Evolutionary conservation across 2,113 vertebrate genomes (phyloP), one percentile per base, ranked within the genome.

Genomic region (Anthoscopus minutus): DNA sequence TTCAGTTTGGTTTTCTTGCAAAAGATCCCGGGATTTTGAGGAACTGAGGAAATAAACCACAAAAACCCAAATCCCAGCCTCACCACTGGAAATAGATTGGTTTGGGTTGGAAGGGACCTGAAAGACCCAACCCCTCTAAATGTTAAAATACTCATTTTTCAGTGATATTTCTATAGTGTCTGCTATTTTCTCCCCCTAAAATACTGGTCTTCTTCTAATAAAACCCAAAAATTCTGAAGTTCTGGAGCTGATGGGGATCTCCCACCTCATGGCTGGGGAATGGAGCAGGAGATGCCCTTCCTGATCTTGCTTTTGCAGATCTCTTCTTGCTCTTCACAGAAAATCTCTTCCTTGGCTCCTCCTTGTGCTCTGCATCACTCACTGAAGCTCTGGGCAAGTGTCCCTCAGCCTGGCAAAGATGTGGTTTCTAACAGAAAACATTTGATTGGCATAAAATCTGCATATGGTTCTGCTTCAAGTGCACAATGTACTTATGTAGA

Each of bases 401-500:
- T 95, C 73, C 73, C 72, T 86, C 69, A 56, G 77, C 7, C 73
- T 72, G 83, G 83, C 73, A 50, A 37, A 76, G 83, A n/a, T 81
- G 31, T 5, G 23, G 11, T 4, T 60, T 31, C 1, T 35, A 65
- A 76, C 12, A 33, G 38, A 54, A 78, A 70, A 38, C 73, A 67
- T 72, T 86, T 64, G 30, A 82, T 85, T 9, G 10, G 30, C 53
- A 7, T 54, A 14, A 92, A 64, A 35, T 11, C 20, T n/a, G 66
- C 91, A 66, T 31, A 62, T 89, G 91, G 45, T 85, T 76, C 54
- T 69, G n/a, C 66, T 84, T 92, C 71, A 80, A 85, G 94, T 79
- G 81, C 93, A 61, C 73, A 22, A 57, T 95, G 93, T 93, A 76
- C 96, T 96, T 85, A 79, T 45, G 86, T 8, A 78, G 78, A 89